phyloP scores from a whole-genome alignment of 30 jellyfish, hydroid and myxozoan genomes.

The Catostylus mosaicus region DNA sequence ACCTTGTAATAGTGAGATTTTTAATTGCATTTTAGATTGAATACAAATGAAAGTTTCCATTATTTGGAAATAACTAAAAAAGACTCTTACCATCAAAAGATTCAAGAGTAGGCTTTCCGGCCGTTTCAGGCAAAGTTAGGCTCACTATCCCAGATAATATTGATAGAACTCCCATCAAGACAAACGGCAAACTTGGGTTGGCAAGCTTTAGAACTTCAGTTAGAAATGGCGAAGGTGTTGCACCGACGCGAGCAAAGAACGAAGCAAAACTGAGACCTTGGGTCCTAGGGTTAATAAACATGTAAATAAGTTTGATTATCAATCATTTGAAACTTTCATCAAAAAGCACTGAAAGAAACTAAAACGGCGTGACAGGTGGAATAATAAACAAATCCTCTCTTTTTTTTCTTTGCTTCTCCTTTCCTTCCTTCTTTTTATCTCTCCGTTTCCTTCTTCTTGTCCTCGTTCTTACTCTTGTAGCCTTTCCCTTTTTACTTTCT shows the following conservation, averaged over 20 bases:
- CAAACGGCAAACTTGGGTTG: conserved; percentile 63
- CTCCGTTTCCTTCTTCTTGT: no score
- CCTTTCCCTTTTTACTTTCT: no score
- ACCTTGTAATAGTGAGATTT: no score
- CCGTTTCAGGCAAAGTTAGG: conserved; percentile 62
- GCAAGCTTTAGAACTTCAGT: conserved; percentile 41
- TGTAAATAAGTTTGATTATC: no score
- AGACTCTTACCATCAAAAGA: conserved; percentile 33
- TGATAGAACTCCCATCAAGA: conserved; percentile 71
- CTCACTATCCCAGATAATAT: conserved; percentile 53
- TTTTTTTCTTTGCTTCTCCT: no score
- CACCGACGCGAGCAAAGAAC: conserved; percentile 74
- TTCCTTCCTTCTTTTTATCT: no score
- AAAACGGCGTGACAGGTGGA: no score
- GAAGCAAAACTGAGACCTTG: conserved; percentile 77
- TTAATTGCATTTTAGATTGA: no score
- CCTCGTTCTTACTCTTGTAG: no score
- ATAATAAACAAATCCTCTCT: no score
- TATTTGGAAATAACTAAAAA: no score
- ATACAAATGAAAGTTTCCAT: no score
- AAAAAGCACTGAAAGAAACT: neutral
- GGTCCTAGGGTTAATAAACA: conserved; percentile 60
- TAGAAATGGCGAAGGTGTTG: conserved; percentile 63
- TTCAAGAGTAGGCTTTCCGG: conserved; percentile 49
- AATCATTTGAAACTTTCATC: neutral